Evolutionary conservation across 2,888 invertebrate genomes (phyloP), one percentile per base, ranked within the genome.

Genomic region (Cancer borealis): DNA sequence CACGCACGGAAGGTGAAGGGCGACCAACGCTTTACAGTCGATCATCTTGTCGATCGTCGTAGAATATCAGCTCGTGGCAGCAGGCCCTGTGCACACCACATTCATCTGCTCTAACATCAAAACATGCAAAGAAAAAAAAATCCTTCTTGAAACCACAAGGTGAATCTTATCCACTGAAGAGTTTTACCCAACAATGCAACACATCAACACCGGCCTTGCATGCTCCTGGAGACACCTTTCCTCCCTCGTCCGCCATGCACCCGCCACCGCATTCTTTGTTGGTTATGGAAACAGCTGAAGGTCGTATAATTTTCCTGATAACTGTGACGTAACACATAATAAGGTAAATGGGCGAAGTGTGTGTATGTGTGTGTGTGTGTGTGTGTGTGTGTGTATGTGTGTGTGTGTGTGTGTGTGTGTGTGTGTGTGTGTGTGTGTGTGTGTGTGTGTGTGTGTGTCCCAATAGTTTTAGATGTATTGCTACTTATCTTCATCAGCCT

Each of bases 371-470:
- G 88, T 88, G 88, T 88, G 47, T 88, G 47, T 88, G 47, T 88
- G 88, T 47, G 47, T 88, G 47, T 88, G 88, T 88, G 46, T 88
- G 88, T 88, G 88, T 88, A n/a, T 88, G 88, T 88, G 47, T 46
- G 88, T 88, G 47, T 88, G 88, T 46, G n/a, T 88, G 88, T 88
- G 88, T 46, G 47, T 49, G 88, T 88, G 88, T 88, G 88, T 88
- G 88, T 46, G n/a, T 88, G 47, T 88, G 47, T 49, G 30, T 88
- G 88, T n/a, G n/a, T n/a, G 30, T 47, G 26, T 79, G 79, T 79
- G 79, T 79, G 26, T 79, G 66, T 66, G 66, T 66, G 66, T 66
- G 54, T 54, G 54, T 54, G 54, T 54, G 54, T 54, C 14, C 54
- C 54, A 14, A 8, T 54, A 12, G 54, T 66, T 66, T 17, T 66